Conservation (phyloP, 2,797 vertebrate genomes). For the Alcedo quadribrachys region DNA sequence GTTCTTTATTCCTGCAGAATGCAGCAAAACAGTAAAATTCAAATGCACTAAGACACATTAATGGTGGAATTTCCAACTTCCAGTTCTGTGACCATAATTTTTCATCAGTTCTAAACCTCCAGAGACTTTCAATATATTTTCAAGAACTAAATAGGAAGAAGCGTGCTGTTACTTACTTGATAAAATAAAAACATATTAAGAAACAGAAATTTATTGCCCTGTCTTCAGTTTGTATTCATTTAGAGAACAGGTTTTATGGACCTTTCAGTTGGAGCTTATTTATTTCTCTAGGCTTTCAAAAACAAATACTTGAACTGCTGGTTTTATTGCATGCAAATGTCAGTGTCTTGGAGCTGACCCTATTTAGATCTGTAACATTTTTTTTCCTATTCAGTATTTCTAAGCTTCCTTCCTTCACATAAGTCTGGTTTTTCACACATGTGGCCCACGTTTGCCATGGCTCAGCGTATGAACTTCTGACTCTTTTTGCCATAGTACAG, state of each 20-base stretch:
- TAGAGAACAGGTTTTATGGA: conserved; percentile 1
- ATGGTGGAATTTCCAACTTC: not conserved
- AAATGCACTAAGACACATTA: not conserved
- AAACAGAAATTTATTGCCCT: not conserved
- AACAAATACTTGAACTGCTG: not conserved
- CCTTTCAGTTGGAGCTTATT: not conserved
- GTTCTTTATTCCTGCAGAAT: not conserved
- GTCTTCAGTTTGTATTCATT: conserved; percentile 1
- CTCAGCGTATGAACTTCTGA: not conserved
- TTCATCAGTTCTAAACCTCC: not conserved
- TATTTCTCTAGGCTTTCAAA: conserved; percentile 7
- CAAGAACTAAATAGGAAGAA: not conserved
- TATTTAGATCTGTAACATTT: not conserved
- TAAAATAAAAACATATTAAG: not conserved
- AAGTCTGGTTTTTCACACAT: not conserved
- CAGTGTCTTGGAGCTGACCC: not conserved
- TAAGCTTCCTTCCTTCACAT: not conserved
- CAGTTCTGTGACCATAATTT: not conserved
- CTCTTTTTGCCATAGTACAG: not conserved
- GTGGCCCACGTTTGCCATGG: not conserved
- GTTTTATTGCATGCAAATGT: not conserved
- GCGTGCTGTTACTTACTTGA: not conserved
- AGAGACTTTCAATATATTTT: not conserved
- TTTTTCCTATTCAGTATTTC: not conserved
- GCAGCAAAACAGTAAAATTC: not conserved